phyloP scores from a whole-genome alignment of 2,113 vertebrate species.

The Sminthopsis crassicaudata region DNA sequence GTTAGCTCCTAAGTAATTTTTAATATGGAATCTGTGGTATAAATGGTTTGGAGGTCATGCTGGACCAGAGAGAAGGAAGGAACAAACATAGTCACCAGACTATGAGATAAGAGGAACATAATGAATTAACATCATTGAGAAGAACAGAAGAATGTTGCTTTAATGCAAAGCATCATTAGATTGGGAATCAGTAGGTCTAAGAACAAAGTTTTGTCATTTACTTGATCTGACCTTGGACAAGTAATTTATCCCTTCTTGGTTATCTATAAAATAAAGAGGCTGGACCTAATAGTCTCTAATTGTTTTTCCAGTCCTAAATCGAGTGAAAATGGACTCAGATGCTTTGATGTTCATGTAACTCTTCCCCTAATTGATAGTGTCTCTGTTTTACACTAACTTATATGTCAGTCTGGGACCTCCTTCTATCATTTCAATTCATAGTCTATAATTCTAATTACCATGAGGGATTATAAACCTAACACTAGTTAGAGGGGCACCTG shows the following conservation, averaged over 20 bases:
- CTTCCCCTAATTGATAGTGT: neutral
- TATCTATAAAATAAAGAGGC: neutral
- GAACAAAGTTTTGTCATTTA: neutral
- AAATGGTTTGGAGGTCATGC: neutral
- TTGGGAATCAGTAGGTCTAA: neutral
- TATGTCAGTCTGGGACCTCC: neutral
- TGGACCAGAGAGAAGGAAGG: neutral
- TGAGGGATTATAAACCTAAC: neutral
- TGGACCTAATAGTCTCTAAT: neutral
- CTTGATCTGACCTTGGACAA: neutral
- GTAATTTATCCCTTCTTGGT: neutral
- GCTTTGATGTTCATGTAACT: neutral
- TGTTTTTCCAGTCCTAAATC: neutral
- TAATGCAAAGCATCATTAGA: neutral
- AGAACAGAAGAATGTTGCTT: neutral
- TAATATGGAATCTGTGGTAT: neutral
- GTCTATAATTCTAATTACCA: neutral
- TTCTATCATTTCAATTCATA: neutral
- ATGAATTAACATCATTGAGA: neutral
- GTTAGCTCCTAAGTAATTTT: neutral
- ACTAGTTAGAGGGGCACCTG: neutral
- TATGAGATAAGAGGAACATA: neutral
- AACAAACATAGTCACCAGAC: neutral
- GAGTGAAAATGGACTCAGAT: neutral
- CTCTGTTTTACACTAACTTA: neutral